These are phyloP conservation scores for Panorpa germanica DNA, from an alignment of 2,888 invertebrate species.

Conservation along the genomic window DNA sequence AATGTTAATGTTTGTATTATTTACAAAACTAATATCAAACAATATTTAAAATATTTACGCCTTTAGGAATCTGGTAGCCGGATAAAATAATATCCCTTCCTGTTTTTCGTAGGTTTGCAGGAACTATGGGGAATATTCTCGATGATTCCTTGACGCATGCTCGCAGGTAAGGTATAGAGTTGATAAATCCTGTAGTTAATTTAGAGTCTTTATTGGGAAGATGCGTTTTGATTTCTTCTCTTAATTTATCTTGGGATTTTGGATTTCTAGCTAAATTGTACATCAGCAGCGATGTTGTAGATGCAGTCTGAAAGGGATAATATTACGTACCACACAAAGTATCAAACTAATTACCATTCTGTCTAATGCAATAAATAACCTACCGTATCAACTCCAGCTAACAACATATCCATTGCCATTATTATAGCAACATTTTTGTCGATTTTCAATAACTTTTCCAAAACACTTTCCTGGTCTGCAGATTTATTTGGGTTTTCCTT, in stretches of 20 bases:
- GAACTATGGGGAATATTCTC: conserved; percentile 25
- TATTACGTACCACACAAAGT: no score
- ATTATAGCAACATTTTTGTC: conserved; percentile 25
- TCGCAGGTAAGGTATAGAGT: conserved; percentile 28
- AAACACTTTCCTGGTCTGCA: conserved; percentile 20
- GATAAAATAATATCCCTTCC: conserved; percentile 24
- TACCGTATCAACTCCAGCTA: conserved; percentile 34
- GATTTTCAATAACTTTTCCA: conserved; percentile 25
- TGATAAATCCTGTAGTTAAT: conserved; percentile 9
- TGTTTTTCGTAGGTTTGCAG: conserved; percentile 23
- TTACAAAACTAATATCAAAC: no score
- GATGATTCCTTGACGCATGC: conserved; percentile 44
- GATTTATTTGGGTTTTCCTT: neutral
- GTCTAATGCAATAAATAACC: conserved; percentile 9
- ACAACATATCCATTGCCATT: conserved; percentile 31
- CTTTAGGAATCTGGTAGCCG: conserved; percentile 26
- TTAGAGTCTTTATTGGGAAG: conserved; percentile 16
- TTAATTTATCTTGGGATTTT: conserved; percentile 29
- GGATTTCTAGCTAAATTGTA: conserved; percentile 34
- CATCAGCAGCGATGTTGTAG: conserved; percentile 24
- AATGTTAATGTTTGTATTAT: no score
- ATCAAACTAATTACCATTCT: no score
- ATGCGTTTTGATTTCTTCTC: conserved; percentile 21
- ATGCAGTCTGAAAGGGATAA: conserved; percentile 27
- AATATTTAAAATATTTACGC: conserved; percentile 20